Conservation (phyloP, 2,113 vertebrate species). For the Cinclus cinclus region DNA sequence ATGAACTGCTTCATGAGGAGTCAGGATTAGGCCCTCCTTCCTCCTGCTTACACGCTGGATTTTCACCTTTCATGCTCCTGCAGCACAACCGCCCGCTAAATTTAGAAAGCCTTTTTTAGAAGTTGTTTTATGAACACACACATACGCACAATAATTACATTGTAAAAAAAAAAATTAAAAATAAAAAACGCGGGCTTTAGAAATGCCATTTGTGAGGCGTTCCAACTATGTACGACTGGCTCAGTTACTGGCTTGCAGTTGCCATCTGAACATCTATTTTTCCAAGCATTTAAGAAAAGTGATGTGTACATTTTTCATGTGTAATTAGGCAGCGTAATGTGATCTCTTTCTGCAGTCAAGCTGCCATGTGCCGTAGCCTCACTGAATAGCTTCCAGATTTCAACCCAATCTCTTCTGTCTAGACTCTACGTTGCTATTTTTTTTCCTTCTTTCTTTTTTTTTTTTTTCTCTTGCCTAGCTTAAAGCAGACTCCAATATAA, state of each 20-base stretch:
- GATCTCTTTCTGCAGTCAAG: constrained; percentile 78
- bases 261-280: constrained; percentile 73
- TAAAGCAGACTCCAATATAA: constrained; percentile 80
- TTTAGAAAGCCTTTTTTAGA: constrained; percentile 38
- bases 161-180: not conserved
- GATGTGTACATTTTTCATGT: constrained; percentile 84
- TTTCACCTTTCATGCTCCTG: not conserved
- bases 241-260: constrained; percentile 39
- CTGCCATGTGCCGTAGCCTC: constrained; percentile 77
- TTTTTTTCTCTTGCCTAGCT: constrained; percentile 41
- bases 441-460: not conserved
- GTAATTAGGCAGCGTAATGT: constrained; percentile 88
- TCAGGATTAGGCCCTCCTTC: not conserved
- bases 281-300: constrained; percentile 71
- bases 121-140: not conserved
- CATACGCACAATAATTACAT: not conserved
- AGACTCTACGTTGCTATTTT: constrained; percentile 88
- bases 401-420: constrained; percentile 88
- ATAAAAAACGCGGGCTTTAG: not conserved
- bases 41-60: not conserved
- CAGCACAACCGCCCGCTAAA: not conserved
- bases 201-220: constrained; percentile 45
- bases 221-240: not conserved
- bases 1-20: not conserved
- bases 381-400: constrained; percentile 90